Evolutionary conservation across 2,113 vertebrate genomes (phyloP).

Genomic region (Misgurnus mizolepis): DNA sequence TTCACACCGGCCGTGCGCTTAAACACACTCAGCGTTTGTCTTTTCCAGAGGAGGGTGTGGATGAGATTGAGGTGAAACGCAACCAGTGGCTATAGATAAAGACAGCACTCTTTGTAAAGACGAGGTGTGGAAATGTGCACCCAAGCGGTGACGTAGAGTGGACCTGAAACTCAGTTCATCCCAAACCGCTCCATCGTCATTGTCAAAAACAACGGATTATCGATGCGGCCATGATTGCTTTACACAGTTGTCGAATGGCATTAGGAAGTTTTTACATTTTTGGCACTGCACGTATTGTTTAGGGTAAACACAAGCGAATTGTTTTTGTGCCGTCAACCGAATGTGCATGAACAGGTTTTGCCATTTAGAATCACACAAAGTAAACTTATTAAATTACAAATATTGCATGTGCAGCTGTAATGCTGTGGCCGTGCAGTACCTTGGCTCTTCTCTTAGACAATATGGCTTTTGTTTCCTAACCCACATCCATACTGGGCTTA

Average conservation of each 20-base stretch:
- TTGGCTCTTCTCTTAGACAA: slow-evolving; percentile 18
- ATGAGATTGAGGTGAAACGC: slow-evolving; percentile 7
- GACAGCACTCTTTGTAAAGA: slow-evolving; percentile 14
- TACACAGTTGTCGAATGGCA: neutral
- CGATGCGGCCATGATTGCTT: neutral
- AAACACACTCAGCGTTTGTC: slow-evolving; percentile 28
- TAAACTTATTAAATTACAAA: neutral
- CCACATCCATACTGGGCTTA: slow-evolving; percentile 22
- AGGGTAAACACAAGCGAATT: slow-evolving; percentile 9
- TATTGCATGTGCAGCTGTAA: neutral
- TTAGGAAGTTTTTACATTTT: slow-evolving; percentile 10
- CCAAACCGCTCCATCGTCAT: neutral
- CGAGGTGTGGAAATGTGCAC: neutral
- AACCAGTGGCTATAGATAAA: slow-evolving; percentile 36
- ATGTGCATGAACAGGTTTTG: neutral
- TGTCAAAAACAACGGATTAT: neutral
- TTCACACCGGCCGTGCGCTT: slow-evolving; percentile 41
- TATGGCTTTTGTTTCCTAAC: neutral
- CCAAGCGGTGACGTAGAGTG: neutral
- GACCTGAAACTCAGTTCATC: slow-evolving; percentile 12
- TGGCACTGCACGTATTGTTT: neutral
- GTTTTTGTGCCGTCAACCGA: neutral
- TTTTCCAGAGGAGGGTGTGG: neutral
- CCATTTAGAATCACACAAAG: neutral
- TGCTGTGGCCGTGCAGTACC: neutral